Evolutionary conservation across 2,797 vertebrate genomes (phyloP), one percentile per base, ranked within the genome.

Genomic region (Malurus leucopterus): DNA sequence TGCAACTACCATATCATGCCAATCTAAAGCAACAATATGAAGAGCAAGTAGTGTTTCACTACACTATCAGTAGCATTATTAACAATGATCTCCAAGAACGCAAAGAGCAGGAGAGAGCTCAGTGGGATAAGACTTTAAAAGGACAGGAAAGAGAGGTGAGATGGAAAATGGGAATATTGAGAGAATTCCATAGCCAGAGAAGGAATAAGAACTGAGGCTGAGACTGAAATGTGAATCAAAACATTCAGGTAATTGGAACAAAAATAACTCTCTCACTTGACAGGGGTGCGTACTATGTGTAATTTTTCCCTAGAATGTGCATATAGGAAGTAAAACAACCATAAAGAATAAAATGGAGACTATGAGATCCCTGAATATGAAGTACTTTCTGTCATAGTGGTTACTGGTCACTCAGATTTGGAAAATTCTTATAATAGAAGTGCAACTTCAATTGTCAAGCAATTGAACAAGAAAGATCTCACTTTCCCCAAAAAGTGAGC

Each of bases 241-340:
- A 68, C 18, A 27, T 20, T 67, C 6, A 47, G 11, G 14, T n/a
- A 78, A 71, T 15, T 17, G 13, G 4, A 55, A 10, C 41, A 75
- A 87, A 87, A 59, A 15, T 29, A 86, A 44, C 9, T 36, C 24
- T 6, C 29, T 47, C 8, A 24, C 15, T 21, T 65, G 24, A 26
- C 2, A 13, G 15, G 6, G 1, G 19, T 2, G 2, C 0, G 6
- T 26, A 70, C n/a, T 38, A 14, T 6, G 8, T 16, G 21, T 51
- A 13, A 12, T 38, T 86, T 84, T 12, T 64, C 12, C 53, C 34
- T 49, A 47, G 11, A 55, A 41, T 8, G 9, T 24, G 14, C 4
- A 2, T 15, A 44, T 16, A 63, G 23, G 11, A 55, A 71, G 24
- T 59, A 71, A 70, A 47, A 58, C 22, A 61, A 1, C 4, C 8